These are phyloP conservation scores for Aethes cnicana DNA, from an alignment of 2,888 invertebrate genomes.

Conservation along the genomic window DNA sequence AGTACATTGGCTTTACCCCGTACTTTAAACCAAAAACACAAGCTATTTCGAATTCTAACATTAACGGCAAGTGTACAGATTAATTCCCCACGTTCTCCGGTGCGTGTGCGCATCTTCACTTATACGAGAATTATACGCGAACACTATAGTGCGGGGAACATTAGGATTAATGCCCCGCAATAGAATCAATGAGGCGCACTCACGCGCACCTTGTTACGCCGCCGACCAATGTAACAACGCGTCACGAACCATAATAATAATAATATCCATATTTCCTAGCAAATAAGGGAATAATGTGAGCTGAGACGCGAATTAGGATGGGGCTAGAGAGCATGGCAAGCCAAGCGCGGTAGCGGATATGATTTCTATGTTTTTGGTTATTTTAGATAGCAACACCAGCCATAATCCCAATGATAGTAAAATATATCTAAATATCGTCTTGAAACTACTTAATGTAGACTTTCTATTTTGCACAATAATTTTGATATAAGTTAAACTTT, in stretches of 20 bases:
- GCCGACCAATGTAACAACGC: slow-evolving; percentile 54
- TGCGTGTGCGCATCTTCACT: too few relatives aligned
- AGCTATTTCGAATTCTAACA: background rate
- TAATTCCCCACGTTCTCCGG: too few relatives aligned
- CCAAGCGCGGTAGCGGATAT: background rate
- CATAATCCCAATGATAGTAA: too few relatives aligned
- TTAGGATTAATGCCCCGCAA: slow-evolving; percentile 28
- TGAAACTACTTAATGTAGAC: too few relatives aligned
- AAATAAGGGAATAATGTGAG: slow-evolving; percentile 72
- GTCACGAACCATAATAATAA: slow-evolving; percentile 76
- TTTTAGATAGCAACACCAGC: background rate
- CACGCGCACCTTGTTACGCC: slow-evolving; percentile 48
- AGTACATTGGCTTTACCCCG: too few relatives aligned
- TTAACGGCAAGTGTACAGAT: background rate
- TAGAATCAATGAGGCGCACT: slow-evolving; percentile 29
- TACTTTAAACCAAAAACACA: too few relatives aligned
- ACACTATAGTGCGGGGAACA: slow-evolving; percentile 16
- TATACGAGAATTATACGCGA: too few relatives aligned
- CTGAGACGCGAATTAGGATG: slow-evolving; percentile 63
- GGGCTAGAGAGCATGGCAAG: slow-evolving; percentile 49
- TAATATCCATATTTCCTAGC: slow-evolving; percentile 77
- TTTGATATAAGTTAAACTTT: too few relatives aligned
- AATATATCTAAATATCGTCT: too few relatives aligned
- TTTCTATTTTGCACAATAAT: too few relatives aligned
- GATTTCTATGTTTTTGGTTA: too few relatives aligned